Conservation (phyloP, 1,140 invertebrate genomes). For the Atta colombica region DNA sequence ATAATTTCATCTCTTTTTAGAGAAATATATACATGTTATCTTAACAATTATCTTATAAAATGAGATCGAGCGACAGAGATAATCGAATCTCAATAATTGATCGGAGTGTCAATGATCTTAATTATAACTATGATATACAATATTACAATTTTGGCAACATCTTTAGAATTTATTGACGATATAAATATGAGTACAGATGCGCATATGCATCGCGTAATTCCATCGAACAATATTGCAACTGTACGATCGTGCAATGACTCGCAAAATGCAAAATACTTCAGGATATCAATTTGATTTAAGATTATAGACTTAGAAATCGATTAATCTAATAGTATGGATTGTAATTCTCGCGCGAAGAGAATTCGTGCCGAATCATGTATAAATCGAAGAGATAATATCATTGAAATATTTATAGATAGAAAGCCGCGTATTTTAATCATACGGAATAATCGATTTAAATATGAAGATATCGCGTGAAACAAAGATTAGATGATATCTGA, state of each 20-base stretch:
- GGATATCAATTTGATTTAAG: neutral
- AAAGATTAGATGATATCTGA: conserved; percentile 21
- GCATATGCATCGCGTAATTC: neutral
- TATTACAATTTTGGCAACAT: neutral
- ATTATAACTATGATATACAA: neutral
- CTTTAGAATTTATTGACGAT: neutral
- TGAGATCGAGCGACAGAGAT: neutral
- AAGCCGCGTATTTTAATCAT: neutral
- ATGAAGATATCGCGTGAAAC: neutral
- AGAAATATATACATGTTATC: neutral
- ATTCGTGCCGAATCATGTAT: neutral
- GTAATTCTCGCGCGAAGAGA: neutral
- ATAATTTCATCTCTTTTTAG: neutral
- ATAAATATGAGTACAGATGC: neutral
- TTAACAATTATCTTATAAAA: neutral
- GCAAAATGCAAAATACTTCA: neutral
- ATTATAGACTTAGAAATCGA: neutral
- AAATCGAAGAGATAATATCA: neutral
- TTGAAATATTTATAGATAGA: conserved; percentile 2
- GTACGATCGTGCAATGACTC: neutral
- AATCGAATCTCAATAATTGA: neutral
- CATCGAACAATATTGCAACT: neutral
- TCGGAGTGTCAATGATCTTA: conserved; percentile 7
- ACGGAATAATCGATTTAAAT: neutral
- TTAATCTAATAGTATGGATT: neutral